These are phyloP conservation scores for Grapholita molesta DNA, from an alignment of 1,140 invertebrate species.

Conservation along the genomic window DNA sequence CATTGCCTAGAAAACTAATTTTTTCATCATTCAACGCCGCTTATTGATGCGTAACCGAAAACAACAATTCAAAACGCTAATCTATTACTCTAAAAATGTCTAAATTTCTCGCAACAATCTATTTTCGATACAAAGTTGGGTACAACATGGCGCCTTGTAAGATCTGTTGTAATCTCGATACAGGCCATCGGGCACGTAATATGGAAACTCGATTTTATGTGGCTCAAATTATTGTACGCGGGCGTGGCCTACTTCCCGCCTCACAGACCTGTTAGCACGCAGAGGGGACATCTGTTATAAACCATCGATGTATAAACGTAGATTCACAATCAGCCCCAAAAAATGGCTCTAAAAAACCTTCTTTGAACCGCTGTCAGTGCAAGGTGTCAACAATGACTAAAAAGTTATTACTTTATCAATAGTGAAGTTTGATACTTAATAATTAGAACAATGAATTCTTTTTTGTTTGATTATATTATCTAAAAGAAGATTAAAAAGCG, in stretches of 20 bases:
- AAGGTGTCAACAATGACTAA: too few species aligned
- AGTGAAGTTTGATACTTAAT: too few species aligned
- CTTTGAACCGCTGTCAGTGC: too few species aligned
- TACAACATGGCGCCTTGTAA: background rate
- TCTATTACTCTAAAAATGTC: background rate
- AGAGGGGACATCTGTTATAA: background rate
- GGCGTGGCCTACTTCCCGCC: slow-evolving; percentile 1
- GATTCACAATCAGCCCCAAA: too few species aligned
- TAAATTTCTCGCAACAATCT: background rate
- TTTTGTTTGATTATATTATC: too few species aligned
- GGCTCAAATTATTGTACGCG: slow-evolving; percentile 8
- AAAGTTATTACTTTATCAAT: too few species aligned
- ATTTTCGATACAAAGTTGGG: background rate
- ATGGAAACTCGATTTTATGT: slow-evolving; percentile 17
- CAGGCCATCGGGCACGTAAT: slow-evolving; percentile 14
- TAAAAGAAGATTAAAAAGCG: too few species aligned
- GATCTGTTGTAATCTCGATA: background rate
- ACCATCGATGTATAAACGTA: too few species aligned
- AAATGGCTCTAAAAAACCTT: too few species aligned
- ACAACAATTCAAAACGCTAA: background rate
- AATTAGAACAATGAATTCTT: too few species aligned
- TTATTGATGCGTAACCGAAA: background rate
- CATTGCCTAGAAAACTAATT: background rate
- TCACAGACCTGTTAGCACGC: background rate
- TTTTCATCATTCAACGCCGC: background rate